These are phyloP conservation scores for Poeciliopsis retropinna DNA, from an alignment of 2,113 vertebrate species.

Conservation along the genomic window DNA sequence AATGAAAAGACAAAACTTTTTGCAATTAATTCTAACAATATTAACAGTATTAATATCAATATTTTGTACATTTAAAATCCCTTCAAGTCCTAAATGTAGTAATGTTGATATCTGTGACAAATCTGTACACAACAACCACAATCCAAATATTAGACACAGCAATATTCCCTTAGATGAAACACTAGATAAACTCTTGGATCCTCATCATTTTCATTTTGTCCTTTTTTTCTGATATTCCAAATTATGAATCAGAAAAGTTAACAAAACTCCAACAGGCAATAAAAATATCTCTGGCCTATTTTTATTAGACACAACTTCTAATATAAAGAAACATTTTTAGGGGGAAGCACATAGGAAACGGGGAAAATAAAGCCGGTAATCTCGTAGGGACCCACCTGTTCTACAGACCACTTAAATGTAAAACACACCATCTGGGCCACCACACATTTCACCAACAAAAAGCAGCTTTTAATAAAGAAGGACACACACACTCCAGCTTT, in stretches of 20 bases:
- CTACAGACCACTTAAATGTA: slow-evolving; percentile 19
- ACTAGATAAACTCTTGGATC: no score
- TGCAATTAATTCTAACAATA: no score
- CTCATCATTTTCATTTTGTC: neutral
- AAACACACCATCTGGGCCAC: slow-evolving; percentile 50
- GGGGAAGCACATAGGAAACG: neutral
- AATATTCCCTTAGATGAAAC: no score
- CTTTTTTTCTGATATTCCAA: neutral
- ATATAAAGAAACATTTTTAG: neutral
- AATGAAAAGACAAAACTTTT: neutral
- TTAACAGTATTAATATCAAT: no score
- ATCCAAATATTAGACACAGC: no score
- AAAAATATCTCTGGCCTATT: neutral
- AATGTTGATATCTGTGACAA: neutral
- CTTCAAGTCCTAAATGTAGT: neutral
- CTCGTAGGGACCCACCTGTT: slow-evolving; percentile 14
- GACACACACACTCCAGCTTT: no score
- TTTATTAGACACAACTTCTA: slow-evolving; percentile 9
- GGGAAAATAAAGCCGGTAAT: slow-evolving; percentile 1
- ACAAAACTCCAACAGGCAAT: neutral
- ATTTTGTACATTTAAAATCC: neutral
- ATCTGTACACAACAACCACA: no score
- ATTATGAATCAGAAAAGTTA: neutral
- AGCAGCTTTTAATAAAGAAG: neutral
- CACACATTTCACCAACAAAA: slow-evolving; percentile 2